Conservation (phyloP, 2,797 vertebrate genomes). For the Potorous gilbertii region DNA sequence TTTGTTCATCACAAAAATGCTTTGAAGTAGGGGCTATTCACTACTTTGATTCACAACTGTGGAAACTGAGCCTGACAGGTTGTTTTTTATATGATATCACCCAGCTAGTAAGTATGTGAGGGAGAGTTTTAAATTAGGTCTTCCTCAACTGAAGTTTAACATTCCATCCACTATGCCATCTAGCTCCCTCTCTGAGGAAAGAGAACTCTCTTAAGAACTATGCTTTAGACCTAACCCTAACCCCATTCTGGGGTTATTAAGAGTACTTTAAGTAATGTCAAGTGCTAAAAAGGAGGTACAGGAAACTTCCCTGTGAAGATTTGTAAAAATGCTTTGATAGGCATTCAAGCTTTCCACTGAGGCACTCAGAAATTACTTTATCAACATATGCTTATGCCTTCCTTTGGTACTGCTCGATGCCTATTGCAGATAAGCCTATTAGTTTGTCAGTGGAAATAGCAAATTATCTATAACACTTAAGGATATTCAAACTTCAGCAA, state of each 20-base stretch:
- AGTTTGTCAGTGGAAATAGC: background rate
- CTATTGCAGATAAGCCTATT: constrained; percentile 16
- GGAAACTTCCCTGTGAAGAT: background rate
- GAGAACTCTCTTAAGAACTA: background rate
- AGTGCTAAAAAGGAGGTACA: background rate
- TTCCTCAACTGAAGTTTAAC: background rate
- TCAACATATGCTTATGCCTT: constrained; percentile 14
- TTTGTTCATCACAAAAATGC: no score
- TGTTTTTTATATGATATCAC: background rate
- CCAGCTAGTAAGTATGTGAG: background rate
- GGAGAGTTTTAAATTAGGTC: background rate
- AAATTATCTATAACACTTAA: constrained; percentile 21
- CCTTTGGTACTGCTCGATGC: background rate
- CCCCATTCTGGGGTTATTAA: background rate
- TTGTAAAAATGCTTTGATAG: background rate
- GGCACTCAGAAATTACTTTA: constrained; percentile 7
- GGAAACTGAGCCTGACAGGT: background rate
- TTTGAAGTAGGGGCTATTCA: background rate
- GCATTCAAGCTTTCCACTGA: background rate
- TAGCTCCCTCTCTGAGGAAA: background rate
- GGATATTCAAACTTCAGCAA: background rate
- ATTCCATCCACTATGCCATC: background rate
- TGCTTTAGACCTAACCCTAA: background rate
- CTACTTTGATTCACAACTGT: background rate
- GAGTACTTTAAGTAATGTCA: background rate